Conservation (phyloP, 2,888 invertebrate genomes). For the Meganola albula region DNA sequence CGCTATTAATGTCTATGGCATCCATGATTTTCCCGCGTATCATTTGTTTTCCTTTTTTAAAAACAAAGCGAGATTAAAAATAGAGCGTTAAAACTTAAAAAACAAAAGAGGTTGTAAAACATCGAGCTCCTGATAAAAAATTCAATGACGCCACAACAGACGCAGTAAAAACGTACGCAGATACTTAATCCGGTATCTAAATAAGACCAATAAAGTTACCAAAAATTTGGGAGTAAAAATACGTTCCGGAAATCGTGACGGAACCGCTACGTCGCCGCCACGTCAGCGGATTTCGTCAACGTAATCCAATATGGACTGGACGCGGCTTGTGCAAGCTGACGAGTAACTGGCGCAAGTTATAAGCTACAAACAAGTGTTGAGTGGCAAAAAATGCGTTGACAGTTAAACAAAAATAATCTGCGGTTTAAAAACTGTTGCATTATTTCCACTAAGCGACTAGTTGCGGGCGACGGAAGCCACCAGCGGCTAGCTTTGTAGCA, state of each 20-base stretch:
- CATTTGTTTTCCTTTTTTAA: too few relatives aligned
- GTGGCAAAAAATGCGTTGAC: too few relatives aligned
- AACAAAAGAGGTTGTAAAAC: constrained; percentile 5
- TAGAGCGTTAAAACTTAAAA: too few relatives aligned
- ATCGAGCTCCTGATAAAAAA: constrained; percentile 17
- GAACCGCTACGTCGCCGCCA: constrained; percentile 33
- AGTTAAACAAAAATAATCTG: too few relatives aligned
- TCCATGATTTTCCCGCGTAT: too few relatives aligned
- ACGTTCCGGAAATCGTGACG: constrained; percentile 34
- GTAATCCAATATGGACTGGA: constrained; percentile 59
- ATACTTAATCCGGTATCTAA: constrained; percentile 26
- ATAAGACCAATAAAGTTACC: constrained; percentile 26
- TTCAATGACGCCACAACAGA: constrained; percentile 16
- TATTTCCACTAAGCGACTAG: too few relatives aligned
- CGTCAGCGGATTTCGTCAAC: constrained; percentile 58
- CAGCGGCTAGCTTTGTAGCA: too few relatives aligned
- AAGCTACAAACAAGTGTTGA: too few relatives aligned
- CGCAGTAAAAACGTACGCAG: constrained; percentile 14
- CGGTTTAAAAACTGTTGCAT: too few relatives aligned
- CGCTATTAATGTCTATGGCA: too few relatives aligned
- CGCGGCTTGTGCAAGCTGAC: constrained; percentile 25
- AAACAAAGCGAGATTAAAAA: too few relatives aligned
- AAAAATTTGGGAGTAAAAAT: constrained; percentile 28
- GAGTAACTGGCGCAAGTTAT: constrained; percentile 4
- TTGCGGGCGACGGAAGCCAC: too few relatives aligned